Evolutionary conservation across 2,113 vertebrate species (phyloP).

Genomic region (Dipodomys spectabilis): DNA sequence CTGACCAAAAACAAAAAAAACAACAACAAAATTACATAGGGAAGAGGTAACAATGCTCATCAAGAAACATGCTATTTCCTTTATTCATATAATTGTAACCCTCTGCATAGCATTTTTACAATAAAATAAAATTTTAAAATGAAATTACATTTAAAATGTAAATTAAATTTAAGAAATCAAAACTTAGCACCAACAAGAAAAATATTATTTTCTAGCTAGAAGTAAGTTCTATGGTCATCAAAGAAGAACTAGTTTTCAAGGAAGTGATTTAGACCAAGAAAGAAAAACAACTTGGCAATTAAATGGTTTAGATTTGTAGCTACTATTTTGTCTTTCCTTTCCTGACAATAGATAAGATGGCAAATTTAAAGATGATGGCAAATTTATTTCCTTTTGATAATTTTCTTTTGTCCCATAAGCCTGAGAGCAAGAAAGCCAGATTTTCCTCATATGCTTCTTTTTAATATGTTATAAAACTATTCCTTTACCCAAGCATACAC

Average conservation of each 20-base stretch:
- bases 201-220: conserved; percentile 61
- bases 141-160: no score
- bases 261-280: conserved; percentile 63
- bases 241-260: conserved; percentile 59
- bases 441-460: background rate
- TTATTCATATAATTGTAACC: no score
- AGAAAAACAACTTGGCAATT: conserved; percentile 34
- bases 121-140: no score
- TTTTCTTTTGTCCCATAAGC: conserved; percentile 45
- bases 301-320: conserved; percentile 42
- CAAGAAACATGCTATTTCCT: no score
- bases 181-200: background rate
- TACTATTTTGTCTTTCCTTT: background rate
- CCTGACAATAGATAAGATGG: background rate
- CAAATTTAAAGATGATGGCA: background rate
- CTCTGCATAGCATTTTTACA: no score
- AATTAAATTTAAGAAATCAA: no score
- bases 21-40: no score
- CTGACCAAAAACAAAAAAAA: no score
- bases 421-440: background rate
- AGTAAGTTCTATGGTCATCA: conserved; percentile 63
- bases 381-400: conserved; percentile 57
- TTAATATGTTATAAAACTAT: background rate
- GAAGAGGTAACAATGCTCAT: no score
- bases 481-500: background rate